phyloP scores from a whole-genome alignment of 2,888 invertebrate species.

The Spatulosminthurus flaviceps region DNA sequence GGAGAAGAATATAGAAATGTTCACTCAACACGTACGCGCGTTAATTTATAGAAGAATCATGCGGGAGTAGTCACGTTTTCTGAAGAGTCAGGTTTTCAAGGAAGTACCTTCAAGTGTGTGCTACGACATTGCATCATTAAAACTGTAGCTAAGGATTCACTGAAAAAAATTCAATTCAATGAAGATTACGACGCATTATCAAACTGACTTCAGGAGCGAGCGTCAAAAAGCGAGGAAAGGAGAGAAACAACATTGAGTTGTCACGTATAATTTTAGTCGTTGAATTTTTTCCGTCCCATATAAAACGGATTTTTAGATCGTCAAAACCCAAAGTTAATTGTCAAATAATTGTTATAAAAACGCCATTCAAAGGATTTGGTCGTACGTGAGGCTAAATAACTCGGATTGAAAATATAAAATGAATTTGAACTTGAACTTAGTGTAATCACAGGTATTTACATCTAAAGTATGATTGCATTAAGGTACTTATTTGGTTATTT shows the following conservation, averaged over 20 bases:
- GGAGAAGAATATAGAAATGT: not conserved
- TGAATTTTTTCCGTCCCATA: not conserved
- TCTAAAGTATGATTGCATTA: too few species aligned
- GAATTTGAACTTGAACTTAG: too few species aligned
- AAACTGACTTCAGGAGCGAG: too few species aligned
- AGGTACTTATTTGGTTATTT: too few species aligned
- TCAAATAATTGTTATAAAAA: not conserved
- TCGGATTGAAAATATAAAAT: not conserved
- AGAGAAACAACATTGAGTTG: not conserved
- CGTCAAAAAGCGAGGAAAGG: not conserved
- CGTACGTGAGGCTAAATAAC: not conserved
- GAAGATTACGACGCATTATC: too few species aligned
- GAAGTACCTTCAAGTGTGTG: not conserved
- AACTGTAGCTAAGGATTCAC: not conserved
- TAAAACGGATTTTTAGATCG: not conserved
- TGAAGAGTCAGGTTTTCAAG: not conserved
- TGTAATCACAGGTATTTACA: too few species aligned
- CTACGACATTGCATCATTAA: conserved; percentile 1
- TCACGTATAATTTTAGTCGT: not conserved
- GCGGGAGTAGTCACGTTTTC: not conserved
- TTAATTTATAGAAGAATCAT: not conserved
- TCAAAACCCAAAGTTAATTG: not conserved
- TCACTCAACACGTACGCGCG: not conserved
- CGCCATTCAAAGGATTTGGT: not conserved
- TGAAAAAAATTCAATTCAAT: not conserved